Evolutionary conservation across 30 jellyfish, hydroid and myxozoan species (phyloP).

Genomic region (Mastigias papua): DNA sequence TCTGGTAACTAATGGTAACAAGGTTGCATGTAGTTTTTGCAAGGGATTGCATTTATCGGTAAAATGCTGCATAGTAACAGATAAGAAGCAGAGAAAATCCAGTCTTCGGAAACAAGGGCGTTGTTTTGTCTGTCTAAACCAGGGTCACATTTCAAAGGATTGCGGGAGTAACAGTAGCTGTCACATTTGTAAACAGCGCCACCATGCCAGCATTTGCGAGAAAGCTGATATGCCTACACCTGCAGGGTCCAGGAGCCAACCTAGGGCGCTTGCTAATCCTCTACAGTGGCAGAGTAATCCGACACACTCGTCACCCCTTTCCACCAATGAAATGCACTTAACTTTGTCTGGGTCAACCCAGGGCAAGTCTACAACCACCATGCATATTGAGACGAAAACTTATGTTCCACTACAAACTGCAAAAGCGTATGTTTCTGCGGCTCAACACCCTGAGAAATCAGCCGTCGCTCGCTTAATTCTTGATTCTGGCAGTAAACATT

Average conservation of each 20-base stretch:
- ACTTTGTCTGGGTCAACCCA: neutral
- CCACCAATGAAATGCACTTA: neutral
- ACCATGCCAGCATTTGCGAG: conserved; percentile 41
- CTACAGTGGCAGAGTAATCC: conserved; percentile 35
- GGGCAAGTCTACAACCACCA: conserved; percentile 10
- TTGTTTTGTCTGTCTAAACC: conserved; percentile 20
- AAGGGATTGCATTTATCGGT: conserved; percentile 7
- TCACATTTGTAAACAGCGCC: conserved; percentile 6
- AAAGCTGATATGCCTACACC: neutral
- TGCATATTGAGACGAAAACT: conserved; percentile 3
- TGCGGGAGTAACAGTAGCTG: neutral
- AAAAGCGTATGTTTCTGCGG: conserved; percentile 31
- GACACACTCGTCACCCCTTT: neutral
- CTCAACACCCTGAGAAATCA: conserved; percentile 3
- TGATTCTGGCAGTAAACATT: conserved; percentile 38
- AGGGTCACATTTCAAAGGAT: conserved; percentile 3
- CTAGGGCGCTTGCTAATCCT: conserved; percentile 16
- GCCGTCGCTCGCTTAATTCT: conserved; percentile 37
- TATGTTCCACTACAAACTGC: conserved; percentile 30
- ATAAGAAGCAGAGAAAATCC: neutral
- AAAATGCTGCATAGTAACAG: neutral
- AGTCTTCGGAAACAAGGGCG: conserved; percentile 31
- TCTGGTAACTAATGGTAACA: neutral
- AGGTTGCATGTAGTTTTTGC: conserved; percentile 25
- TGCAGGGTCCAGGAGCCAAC: conserved; percentile 9